phyloP scores from a whole-genome alignment of 1,140 invertebrate genomes.

The Dysdera silvatica region DNA sequence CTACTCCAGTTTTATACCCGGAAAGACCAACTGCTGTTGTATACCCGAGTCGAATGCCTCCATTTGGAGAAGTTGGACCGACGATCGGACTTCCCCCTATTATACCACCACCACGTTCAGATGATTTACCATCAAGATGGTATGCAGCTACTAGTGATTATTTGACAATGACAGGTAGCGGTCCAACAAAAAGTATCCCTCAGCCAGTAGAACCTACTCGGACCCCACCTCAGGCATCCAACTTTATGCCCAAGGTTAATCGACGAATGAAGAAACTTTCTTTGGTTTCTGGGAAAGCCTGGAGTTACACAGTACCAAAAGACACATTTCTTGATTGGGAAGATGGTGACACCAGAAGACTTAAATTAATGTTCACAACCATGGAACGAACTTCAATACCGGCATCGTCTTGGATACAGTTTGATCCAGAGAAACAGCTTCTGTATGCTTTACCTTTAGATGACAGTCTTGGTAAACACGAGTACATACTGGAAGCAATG shows the following conservation, averaged over 20 bases:
- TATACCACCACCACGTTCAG: background rate
- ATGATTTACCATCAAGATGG: constrained; percentile 20
- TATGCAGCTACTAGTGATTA: constrained; percentile 18
- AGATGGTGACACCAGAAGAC: constrained; percentile 67
- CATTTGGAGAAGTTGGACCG: constrained; percentile 15
- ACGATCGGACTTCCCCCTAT: background rate
- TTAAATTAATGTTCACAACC: constrained; percentile 57
- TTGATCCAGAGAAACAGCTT: constrained; percentile 63
- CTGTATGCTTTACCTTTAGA: constrained; percentile 75
- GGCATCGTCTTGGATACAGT: constrained; percentile 71
- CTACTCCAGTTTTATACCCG: constrained; percentile 18
- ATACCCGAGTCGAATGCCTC: constrained; percentile 14
- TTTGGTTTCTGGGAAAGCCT: constrained; percentile 67
- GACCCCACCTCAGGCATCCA: constrained; percentile 10
- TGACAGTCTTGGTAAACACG: constrained; percentile 69
- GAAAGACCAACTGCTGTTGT: constrained; percentile 11
- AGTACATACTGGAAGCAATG: constrained; percentile 64
- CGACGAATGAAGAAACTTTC: constrained; percentile 63
- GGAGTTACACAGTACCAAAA: constrained; percentile 60
- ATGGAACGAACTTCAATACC: constrained; percentile 56
- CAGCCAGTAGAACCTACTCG: constrained; percentile 15
- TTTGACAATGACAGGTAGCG: constrained; percentile 9
- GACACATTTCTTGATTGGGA: constrained; percentile 74
- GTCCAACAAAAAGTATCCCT: background rate
- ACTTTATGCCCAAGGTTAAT: constrained; percentile 57